A percentile compares a stretch with the other conserved stretches of the same genome.
Conservation (phyloP, 2,113 vertebrate species). For the Typhlomys cinereus region DNA sequence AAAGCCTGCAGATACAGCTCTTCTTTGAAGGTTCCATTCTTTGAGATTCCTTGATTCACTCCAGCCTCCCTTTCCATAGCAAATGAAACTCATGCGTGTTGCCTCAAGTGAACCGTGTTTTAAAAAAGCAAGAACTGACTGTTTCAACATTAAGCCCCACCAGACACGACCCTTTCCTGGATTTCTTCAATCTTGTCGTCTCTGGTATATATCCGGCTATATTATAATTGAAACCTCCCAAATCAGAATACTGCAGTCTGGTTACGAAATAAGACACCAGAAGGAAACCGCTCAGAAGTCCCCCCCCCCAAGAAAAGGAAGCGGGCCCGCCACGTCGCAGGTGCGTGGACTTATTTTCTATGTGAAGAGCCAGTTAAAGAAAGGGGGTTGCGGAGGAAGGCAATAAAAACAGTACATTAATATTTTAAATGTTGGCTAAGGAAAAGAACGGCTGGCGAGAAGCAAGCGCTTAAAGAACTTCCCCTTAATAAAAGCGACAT, state of each 20-base stretch:
- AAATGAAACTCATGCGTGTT: neutral
- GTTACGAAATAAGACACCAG: neutral
- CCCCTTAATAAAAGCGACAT: slow-evolving; percentile 80
- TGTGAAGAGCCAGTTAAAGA: slow-evolving; percentile 29
- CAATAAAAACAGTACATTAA: slow-evolving; percentile 68
- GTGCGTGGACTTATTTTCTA: slow-evolving; percentile 50
- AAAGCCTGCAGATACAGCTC: neutral
- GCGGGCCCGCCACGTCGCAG: neutral
- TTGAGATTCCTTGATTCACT: neutral
- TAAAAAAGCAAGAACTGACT: slow-evolving; percentile 32
- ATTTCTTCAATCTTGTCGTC: slow-evolving; percentile 22
- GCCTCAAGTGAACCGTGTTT: slow-evolving; percentile 9
- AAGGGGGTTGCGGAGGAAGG: slow-evolving; percentile 1
- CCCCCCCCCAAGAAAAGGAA: neutral
- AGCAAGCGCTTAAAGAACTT: slow-evolving; percentile 76
- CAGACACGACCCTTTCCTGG: neutral
- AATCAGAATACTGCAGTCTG: neutral
- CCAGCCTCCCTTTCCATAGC: neutral
- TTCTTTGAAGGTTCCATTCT: neutral
- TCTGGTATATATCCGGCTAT: neutral
- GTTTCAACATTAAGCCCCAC: slow-evolving; percentile 8
- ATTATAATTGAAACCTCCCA: slow-evolving; percentile 18
- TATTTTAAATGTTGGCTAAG: slow-evolving; percentile 73
- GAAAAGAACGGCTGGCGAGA: neutral
- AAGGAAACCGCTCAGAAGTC: neutral